Conservation (phyloP, 2,797 vertebrate genomes). For the Microctenopoma steveboyesi region DNA sequence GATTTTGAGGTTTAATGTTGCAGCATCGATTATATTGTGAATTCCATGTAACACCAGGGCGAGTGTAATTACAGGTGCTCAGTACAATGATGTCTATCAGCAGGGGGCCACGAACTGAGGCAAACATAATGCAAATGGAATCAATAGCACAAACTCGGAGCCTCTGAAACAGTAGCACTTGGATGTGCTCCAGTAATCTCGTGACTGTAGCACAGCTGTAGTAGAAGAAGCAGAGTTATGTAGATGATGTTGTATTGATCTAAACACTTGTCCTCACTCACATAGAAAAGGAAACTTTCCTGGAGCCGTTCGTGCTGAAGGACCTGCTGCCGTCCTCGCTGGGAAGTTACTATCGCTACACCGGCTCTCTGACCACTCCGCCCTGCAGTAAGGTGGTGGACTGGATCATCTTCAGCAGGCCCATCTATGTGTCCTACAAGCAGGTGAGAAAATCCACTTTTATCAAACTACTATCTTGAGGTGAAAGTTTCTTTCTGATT, state of each 20-base stretch:
- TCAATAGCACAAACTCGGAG: slow-evolving; percentile 35
- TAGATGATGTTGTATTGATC: slow-evolving; percentile 43
- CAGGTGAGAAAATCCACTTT: slow-evolving; percentile 83
- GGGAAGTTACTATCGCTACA: slow-evolving; percentile 94
- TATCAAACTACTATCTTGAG: background rate
- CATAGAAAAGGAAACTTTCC: slow-evolving; percentile 95
- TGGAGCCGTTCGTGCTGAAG: slow-evolving; percentile 94
- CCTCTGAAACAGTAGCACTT: slow-evolving; percentile 32
- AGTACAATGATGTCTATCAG: slow-evolving; percentile 47
- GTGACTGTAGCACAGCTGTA: slow-evolving; percentile 11
- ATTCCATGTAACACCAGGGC: slow-evolving; percentile 21
- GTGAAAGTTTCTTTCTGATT: background rate
- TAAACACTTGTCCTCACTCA: slow-evolving; percentile 28
- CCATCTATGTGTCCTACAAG: slow-evolving; percentile 92
- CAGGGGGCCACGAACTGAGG: slow-evolving; percentile 17
- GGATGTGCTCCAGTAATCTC: slow-evolving; percentile 33
- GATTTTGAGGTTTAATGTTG: slow-evolving; percentile 15
- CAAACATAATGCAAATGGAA: slow-evolving; percentile 54
- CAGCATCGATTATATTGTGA: slow-evolving; percentile 29
- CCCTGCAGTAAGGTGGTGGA: slow-evolving; percentile 97
- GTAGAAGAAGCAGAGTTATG: slow-evolving; percentile 21
- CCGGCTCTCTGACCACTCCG: slow-evolving; percentile 94
- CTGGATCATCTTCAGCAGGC: slow-evolving; percentile 94
- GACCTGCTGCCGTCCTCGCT: slow-evolving; percentile 90
- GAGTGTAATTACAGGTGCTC: slow-evolving; percentile 52